These are phyloP conservation scores for Danionella cerebrum DNA, from an alignment of 2,113 vertebrate genomes.

Conservation along the genomic window DNA sequence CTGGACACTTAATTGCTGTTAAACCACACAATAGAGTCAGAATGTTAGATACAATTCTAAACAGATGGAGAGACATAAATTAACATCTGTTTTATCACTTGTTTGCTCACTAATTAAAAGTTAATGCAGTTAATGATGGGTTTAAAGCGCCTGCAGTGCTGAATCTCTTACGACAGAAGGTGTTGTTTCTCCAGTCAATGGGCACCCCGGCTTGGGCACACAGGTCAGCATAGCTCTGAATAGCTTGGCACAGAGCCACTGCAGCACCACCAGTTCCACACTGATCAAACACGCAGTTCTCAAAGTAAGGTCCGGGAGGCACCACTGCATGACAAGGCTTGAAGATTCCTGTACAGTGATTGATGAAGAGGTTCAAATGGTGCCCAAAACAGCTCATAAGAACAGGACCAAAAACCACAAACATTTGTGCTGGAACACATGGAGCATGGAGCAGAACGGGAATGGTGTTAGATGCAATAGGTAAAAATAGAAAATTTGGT, in stretches of 20 bases:
- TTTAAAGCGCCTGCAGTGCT: background rate
- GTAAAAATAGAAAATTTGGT: too few relatives aligned
- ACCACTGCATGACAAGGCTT: constrained; percentile 68
- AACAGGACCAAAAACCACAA: background rate
- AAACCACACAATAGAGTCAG: background rate
- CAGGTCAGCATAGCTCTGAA: constrained; percentile 76
- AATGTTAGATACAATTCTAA: too few relatives aligned
- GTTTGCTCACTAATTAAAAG: background rate
- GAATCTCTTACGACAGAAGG: constrained; percentile 77
- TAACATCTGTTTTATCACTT: background rate
- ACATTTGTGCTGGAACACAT: background rate
- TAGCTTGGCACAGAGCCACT: constrained; percentile 72
- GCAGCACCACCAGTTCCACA: constrained; percentile 69
- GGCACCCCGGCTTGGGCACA: constrained; percentile 67
- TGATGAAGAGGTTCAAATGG: background rate
- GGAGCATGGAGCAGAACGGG: background rate
- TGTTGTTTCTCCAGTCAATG: constrained; percentile 72
- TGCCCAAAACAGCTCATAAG: constrained; percentile 4
- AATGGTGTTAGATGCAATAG: background rate
- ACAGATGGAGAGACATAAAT: background rate
- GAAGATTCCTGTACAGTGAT: constrained; percentile 67
- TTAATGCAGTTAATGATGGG: background rate
- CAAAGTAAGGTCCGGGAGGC: constrained; percentile 63
- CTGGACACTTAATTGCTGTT: constrained; percentile 66
- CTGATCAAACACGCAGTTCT: constrained; percentile 76